These are phyloP conservation scores for Brevimyrus niger DNA, from an alignment of 2,113 vertebrate genomes.

Conservation along the genomic window DNA sequence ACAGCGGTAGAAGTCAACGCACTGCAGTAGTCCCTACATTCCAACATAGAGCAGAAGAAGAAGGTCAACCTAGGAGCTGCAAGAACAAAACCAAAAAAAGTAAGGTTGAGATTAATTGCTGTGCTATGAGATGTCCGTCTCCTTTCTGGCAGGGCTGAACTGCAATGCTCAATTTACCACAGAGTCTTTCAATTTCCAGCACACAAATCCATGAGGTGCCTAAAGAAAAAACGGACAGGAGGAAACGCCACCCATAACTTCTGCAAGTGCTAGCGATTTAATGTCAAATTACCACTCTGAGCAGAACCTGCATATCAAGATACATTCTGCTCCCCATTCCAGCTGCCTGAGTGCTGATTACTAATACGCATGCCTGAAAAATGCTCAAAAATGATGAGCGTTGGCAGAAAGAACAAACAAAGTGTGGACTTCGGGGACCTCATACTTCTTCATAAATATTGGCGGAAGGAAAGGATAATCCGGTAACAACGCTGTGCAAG, in stretches of 20 bases:
- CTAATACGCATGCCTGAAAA: neutral
- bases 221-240: neutral
- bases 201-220: neutral
- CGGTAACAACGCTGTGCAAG: neutral
- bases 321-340: neutral
- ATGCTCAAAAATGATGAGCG: neutral
- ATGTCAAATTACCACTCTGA: neutral
- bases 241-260: neutral
- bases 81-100: neutral
- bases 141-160: neutral
- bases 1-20: neutral
- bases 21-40: neutral
- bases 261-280: neutral
- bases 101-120: neutral
- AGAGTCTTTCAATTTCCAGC: neutral
- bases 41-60: neutral
- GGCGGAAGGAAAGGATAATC: neutral
- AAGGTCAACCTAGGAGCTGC: neutral
- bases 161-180: neutral
- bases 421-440: neutral
- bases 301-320: neutral
- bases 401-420: neutral
- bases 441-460: neutral
- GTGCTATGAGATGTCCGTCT: neutral
- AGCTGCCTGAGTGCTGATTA: neutral